Evolutionary conservation across 2,113 vertebrate genomes (phyloP), one percentile per base, ranked within the genome.

Genomic region (Hydropotes inermis): DNA sequence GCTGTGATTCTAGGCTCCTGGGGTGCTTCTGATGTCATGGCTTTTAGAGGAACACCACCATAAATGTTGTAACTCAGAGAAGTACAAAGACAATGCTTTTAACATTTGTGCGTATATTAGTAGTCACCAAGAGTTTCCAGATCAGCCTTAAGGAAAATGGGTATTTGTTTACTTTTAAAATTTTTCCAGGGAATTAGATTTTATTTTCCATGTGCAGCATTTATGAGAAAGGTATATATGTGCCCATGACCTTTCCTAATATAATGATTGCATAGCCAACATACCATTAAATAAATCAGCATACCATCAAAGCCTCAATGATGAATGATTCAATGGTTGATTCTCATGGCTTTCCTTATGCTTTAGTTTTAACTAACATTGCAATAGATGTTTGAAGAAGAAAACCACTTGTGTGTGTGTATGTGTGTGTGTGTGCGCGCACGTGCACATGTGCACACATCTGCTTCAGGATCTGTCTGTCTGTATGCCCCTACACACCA

Each of bases 131-230:
- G 61, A 94, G 16, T 93, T 95, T 96, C 89, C 58, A 96, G 57
- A 89, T 47, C 55, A n/a, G 17, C 21, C 82, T 89, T 60, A 76
- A 85, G 60, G 64, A 94, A 97, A 97, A 76, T 67, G 55, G 6
- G 6, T 95, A 91, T 91, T 61, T 88, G 82, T 94, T 87, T 96
- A 92, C 74, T 91, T 92, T 95, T 64, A 92, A 79, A 47, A 30
- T 78, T 61, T 91, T 83, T 45, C 21, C 12, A 79, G 8, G 79
- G 13, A 93, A 96, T 89, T 89, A 67, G 28, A 61, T 91, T 96
- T 95, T 95, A 27, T 74, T 96, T 96, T 87, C 4, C 7, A 94
- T 74, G 81, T 57, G 5, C 4, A 97, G 21, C 70, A 91, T 90
- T 94, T 55, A 2, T 76, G 28, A 57, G 39, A 97, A 88, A 96